These are phyloP conservation scores for Smutsia gigantea DNA, from an alignment of 2,797 vertebrate genomes.

Conservation along the genomic window DNA sequence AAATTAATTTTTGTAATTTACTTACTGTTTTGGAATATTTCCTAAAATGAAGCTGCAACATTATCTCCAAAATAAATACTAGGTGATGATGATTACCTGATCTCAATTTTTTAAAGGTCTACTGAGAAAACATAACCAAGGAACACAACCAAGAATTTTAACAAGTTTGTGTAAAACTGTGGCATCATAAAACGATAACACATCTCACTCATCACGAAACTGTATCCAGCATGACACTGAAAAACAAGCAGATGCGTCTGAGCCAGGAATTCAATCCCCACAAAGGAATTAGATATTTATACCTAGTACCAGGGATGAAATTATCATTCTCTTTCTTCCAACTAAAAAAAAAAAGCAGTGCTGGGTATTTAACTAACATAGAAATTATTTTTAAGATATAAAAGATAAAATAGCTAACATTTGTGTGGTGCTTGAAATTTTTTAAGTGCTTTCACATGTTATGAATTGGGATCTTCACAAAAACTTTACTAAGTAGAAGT, in stretches of 20 bases:
- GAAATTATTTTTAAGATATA: not conserved
- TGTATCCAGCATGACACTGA: not conserved
- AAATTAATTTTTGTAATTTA: not conserved
- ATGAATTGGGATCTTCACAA: not conserved
- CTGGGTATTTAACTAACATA: not conserved
- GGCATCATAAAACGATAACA: not conserved
- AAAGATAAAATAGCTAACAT: not conserved
- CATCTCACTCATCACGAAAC: not conserved
- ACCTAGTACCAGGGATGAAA: not conserved
- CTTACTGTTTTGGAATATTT: not conserved
- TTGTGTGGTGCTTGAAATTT: not conserved
- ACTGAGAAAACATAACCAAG: not conserved
- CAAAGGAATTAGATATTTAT: not conserved
- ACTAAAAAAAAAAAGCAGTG: not conserved
- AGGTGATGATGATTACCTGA: not conserved
- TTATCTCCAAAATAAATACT: not conserved
- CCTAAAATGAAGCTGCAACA: not conserved
- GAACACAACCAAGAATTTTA: not conserved
- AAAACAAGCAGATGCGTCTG: not conserved
- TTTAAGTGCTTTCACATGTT: not conserved
- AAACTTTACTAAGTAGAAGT: not conserved
- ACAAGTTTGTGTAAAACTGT: not conserved
- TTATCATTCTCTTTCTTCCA: not conserved
- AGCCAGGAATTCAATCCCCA: not conserved
- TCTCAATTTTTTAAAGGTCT: not conserved